Conservation (phyloP, 2,888 invertebrate genomes). For the Chesias legatella region DNA sequence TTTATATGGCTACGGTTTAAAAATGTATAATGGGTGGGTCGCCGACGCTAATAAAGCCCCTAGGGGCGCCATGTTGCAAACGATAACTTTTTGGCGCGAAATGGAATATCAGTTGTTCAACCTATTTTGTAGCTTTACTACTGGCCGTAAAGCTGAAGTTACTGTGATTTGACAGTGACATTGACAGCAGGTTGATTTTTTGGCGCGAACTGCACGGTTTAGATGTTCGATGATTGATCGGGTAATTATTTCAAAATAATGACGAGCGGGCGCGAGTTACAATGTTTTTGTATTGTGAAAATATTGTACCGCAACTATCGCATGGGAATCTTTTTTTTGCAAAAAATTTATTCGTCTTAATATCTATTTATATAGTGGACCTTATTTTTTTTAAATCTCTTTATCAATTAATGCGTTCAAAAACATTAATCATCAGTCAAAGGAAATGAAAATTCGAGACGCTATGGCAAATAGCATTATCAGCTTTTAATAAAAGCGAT, state of each 20-base stretch:
- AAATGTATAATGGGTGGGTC: slow-evolving; percentile 76
- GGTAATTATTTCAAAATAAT: slow-evolving; percentile 44
- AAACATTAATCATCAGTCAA: slow-evolving; percentile 30
- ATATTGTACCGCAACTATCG: slow-evolving; percentile 23
- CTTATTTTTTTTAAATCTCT: background rate
- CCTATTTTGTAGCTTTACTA: slow-evolving; percentile 18
- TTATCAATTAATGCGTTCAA: background rate
- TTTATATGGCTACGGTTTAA: slow-evolving; percentile 81
- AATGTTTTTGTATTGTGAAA: slow-evolving; percentile 48
- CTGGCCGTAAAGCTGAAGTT: slow-evolving; percentile 22
- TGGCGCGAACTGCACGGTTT: slow-evolving; percentile 25
- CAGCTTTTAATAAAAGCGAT: slow-evolving; percentile 49
- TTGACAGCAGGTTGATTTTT: slow-evolving; percentile 20
- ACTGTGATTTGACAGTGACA: slow-evolving; percentile 22
- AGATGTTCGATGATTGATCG: slow-evolving; percentile 54
- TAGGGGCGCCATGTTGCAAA: slow-evolving; percentile 46
- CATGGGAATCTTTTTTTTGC: slow-evolving; percentile 14
- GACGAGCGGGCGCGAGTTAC: slow-evolving; percentile 36
- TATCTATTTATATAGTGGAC: too few species aligned
- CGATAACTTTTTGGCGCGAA: slow-evolving; percentile 47
- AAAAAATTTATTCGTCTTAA: too few species aligned
- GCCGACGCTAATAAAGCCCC: slow-evolving; percentile 74
- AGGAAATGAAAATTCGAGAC: slow-evolving; percentile 42
- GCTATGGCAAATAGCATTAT: slow-evolving; percentile 44
- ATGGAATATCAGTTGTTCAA: slow-evolving; percentile 40